phyloP scores from a whole-genome alignment of 2,113 vertebrate genomes.

The Struthidea cinerea region DNA sequence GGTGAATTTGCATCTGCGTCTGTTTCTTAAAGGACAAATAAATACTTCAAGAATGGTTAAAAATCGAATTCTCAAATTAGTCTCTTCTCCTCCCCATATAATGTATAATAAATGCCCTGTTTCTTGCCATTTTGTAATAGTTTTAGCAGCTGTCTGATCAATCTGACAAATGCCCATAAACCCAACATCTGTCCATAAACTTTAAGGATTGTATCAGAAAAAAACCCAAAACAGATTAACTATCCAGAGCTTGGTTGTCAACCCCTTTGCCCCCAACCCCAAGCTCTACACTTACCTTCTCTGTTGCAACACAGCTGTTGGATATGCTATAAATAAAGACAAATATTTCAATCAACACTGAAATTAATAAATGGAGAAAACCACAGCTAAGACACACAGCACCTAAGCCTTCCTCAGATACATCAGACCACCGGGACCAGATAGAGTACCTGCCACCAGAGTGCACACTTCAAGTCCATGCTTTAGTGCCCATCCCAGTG shows the following conservation, averaged over 20 bases:
- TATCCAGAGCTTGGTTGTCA: neutral
- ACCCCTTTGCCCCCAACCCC: too few relatives aligned
- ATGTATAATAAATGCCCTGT: neutral
- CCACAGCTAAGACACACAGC: neutral
- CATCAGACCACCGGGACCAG: accelerated
- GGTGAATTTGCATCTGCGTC: neutral
- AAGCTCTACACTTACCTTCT: neutral
- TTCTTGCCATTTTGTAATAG: neutral
- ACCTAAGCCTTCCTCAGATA: neutral
- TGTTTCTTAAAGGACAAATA: neutral
- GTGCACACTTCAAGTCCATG: neutral
- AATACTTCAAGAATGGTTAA: neutral
- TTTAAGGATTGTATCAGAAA: neutral
- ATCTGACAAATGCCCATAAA: neutral
- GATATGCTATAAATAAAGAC: neutral
- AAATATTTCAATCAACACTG: neutral
- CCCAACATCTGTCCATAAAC: constrained; percentile 7
- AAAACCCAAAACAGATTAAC: neutral
- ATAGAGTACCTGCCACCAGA: neutral
- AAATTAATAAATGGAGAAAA: neutral
- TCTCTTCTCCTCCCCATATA: neutral
- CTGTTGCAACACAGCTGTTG: neutral
- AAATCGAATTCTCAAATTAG: neutral
- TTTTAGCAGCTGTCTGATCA: neutral
- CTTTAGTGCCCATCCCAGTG: neutral